phyloP scores from a whole-genome alignment of 2,888 invertebrate species.

The Agriopis marginaria region DNA sequence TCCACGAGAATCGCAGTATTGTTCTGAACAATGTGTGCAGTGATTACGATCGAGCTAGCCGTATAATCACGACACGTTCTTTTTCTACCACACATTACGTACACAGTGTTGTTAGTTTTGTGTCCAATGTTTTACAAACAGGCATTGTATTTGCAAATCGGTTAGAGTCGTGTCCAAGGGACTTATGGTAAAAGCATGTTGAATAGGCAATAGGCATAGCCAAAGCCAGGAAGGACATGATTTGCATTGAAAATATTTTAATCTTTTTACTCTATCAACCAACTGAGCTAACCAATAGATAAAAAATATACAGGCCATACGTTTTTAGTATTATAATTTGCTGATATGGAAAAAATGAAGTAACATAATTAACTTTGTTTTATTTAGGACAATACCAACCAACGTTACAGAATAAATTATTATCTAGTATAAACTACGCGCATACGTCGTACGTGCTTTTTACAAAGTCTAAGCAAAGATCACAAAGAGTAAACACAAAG shows the following conservation, averaged over 20 bases:
- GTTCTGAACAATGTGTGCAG: conserved; percentile 48
- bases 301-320: background rate
- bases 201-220: conserved; percentile 35
- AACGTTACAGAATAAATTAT: background rate
- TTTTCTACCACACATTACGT: conserved; percentile 41
- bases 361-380: background rate
- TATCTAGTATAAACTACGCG: background rate
- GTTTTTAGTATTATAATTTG: background rate
- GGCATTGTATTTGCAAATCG: conserved; percentile 44
- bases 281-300: background rate
- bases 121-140: conserved; percentile 44
- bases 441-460: conserved; percentile 1
- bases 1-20: conserved; percentile 51
- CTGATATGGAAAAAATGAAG: background rate
- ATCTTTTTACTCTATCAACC: conserved; percentile 2
- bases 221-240: conserved; percentile 23
- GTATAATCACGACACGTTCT: conserved; percentile 45
- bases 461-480: background rate
- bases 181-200: conserved; percentile 31
- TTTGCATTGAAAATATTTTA: conserved; percentile 11
- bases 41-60: conserved; percentile 50
- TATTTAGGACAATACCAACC: background rate
- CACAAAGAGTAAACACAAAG: background rate
- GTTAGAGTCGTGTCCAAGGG: conserved; percentile 33
- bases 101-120: conserved; percentile 36